A percentile compares a stretch with the other conserved stretches of the same genome.
These are phyloP conservation scores for Sebastes ruberrimus DNA, from an alignment of 2,797 vertebrate species.

Conservation along the genomic window DNA sequence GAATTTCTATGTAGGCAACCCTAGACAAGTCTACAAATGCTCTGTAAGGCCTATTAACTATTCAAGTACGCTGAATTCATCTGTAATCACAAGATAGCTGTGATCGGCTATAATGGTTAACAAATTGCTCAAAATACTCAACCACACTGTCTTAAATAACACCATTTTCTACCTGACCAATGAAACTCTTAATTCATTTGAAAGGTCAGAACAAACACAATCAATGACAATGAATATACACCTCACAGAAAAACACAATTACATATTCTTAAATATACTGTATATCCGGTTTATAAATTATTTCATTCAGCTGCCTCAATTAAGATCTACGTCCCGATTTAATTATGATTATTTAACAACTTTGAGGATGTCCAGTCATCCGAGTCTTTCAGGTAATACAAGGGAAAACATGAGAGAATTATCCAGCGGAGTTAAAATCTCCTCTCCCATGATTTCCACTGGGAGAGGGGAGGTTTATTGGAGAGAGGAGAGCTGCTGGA, in stretches of 20 bases:
- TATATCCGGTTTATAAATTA: conserved; percentile 7
- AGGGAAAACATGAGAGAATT: background rate
- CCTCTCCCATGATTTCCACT: conserved; percentile 29
- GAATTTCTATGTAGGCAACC: conserved; percentile 50
- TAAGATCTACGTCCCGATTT: conserved; percentile 32
- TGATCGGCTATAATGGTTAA: conserved; percentile 9
- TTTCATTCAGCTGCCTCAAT: conserved; percentile 56
- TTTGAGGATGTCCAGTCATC: conserved; percentile 7
- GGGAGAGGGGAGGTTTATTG: conserved; percentile 12
- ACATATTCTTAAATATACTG: conserved; percentile 41
- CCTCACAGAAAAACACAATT: conserved; percentile 37
- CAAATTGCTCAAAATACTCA: conserved; percentile 28
- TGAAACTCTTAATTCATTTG: conserved; percentile 4
- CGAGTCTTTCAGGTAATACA: background rate
- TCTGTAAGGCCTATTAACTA: conserved; percentile 59
- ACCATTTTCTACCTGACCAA: conserved; percentile 14
- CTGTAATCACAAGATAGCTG: conserved; percentile 31
- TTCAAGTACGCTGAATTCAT: conserved; percentile 63
- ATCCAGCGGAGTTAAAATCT: conserved; percentile 30
- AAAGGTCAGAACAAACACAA: conserved; percentile 33
- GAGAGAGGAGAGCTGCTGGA: conserved; percentile 24
- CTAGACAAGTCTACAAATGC: conserved; percentile 45
- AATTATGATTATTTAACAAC: conserved; percentile 11
- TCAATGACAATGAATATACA: conserved; percentile 17
- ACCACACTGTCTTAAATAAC: conserved; percentile 27